Evolutionary conservation across 1,140 invertebrate genomes (phyloP), one percentile per base, ranked within the genome.

Genomic region (Metaphire vulgaris): DNA sequence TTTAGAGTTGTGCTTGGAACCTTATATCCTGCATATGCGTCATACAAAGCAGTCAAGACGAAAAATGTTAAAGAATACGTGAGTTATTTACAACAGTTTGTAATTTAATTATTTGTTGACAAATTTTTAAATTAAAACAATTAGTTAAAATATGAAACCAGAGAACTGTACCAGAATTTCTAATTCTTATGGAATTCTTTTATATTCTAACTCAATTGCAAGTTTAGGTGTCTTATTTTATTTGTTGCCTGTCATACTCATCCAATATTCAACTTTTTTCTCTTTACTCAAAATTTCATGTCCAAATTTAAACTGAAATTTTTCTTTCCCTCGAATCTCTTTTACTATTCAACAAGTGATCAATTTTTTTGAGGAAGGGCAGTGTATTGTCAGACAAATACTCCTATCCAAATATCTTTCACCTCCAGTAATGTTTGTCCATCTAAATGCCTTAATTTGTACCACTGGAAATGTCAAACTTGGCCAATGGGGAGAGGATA

Each of bases 61-160:
- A 98, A 97, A 89, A 94, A 99, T 88, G 92, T 97, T 69, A 96
- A 95, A 87, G 96, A 98, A 95, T 98, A 99, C 89, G 96, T 98
- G 87, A 96, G 93, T 94, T 88, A 79, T 79, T 73, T n/a, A n/a
- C n/a, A n/a, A n/a, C n/a, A n/a, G n/a, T 66, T 29, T 2, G 64
- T 71, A 12, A 1, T 16, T 32, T n/a, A 21, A 69, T 31, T 67
- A 69, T 33, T 71, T 69, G 15, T 69, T 28, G 14, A 69, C 14
- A 12, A 2, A 28, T 12, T 26, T 31, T 69, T 69, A 26, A 69
- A 69, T 56, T 56, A 56, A 12, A 56, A 56, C 41, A 56, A 6
- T 56, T 56, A 6, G 6, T 6, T 56, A 56, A 21, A 56, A 6
- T 56, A 6, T 12, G 41, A 12, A 56, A 12, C 41, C 6, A 56